Base-by-base conservation (phyloP, 1,140 invertebrate genomes). In the Aricia agestis region DNA sequence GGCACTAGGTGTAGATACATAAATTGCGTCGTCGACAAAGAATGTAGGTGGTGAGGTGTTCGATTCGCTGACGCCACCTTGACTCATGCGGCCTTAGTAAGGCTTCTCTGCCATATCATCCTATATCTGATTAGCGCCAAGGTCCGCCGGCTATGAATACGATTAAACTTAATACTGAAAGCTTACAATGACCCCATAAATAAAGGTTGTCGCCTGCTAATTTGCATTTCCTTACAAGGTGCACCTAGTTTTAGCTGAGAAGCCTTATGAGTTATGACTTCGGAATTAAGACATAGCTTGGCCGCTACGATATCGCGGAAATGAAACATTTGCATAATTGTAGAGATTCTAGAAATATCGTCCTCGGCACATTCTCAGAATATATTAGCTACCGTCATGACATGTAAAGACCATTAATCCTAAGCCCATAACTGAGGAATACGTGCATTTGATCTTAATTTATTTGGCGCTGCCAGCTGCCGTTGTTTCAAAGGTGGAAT, bases 61-160 rank as follows among this genome's bases (percentile, higher is more conserved):
- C 59, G 18, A 63, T 32, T 70, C 61, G 76, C 68, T 79, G 85
- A 83, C 85, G 82, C 72, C 79, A 78, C 80, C 67, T 76, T 82
- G 76, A 82, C 67, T 85, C 83, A 82, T 72, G 68, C 74, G 83
- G 77, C 83, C 85, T 87, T 78, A 82, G 66, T 76, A 74, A 79
- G 77, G 76, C 78, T 81, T 82, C 76, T 18, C 41, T 19, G 42
- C 11, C 19, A 36, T 45, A 41, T 45, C 66, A 52, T 31, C 66
- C 42, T 45, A 67, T 67, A 67, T 67, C 66, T 52, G 36, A 67
- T 67, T 67, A 67, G 42, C 42, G 66, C 36, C 66, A 67, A 67
- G 66, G 66, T 67, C 41, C 42, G 10, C 66, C 42, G 10, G 17
- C 59, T 63, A 63, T 63, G 59, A 63, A 63, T 63, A 63, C 59